Evolutionary conservation across 53 echinoderm and acorn worm species (phyloP).

Genomic region (Actinopyga echinites): DNA sequence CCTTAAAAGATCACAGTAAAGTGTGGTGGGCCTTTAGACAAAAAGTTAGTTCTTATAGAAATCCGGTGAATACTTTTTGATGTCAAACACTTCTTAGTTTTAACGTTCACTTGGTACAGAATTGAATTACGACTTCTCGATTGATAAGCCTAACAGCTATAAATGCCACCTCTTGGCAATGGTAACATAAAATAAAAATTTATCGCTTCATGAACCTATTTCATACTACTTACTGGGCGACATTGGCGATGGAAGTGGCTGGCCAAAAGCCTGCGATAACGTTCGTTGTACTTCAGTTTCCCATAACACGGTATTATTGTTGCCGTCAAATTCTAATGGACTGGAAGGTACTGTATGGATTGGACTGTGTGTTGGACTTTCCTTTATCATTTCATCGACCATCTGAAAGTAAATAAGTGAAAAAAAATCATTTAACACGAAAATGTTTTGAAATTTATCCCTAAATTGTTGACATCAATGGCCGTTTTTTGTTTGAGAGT

Average conservation of each 20-base stretch:
- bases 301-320: constrained; percentile 42
- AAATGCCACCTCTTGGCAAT: too few relatives aligned
- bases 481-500: too few relatives aligned
- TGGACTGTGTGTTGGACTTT: constrained; percentile 65
- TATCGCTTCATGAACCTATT: not conserved
- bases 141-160: too few relatives aligned
- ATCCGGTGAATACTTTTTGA: too few relatives aligned
- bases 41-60: too few relatives aligned
- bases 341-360: constrained; percentile 44
- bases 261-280: not conserved
- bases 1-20: too few relatives aligned
- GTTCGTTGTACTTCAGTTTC: not conserved
- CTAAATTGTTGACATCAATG: too few relatives aligned
- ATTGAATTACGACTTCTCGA: too few relatives aligned
- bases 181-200: not conserved
- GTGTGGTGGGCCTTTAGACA: too few relatives aligned
- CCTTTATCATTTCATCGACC: constrained; percentile 67
- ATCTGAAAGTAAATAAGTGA: constrained; percentile 40
- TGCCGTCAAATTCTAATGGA: constrained; percentile 43
- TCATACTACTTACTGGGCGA: not conserved
- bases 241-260: not conserved
- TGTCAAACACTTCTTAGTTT: too few relatives aligned
- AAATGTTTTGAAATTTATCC: too few relatives aligned
- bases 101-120: too few relatives aligned
- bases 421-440: not conserved